Evolutionary conservation across 2,888 invertebrate species (phyloP), one percentile per base, ranked within the genome.

Genomic region (Sympetrum striolatum): DNA sequence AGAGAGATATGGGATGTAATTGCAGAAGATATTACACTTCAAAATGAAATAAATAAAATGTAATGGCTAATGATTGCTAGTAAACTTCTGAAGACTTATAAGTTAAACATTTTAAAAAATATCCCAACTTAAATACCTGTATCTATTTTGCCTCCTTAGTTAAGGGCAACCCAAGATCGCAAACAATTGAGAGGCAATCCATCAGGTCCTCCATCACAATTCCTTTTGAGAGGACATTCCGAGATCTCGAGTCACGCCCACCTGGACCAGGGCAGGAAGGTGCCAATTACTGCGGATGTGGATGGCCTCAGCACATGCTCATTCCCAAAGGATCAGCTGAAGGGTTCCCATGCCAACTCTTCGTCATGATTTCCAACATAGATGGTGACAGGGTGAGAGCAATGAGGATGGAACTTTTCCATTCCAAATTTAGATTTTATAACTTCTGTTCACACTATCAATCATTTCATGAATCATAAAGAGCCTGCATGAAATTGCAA

Each of bases 211-310:
- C 97, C 0, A 96, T 98, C 22, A 98, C 97, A 15, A 97, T 97
- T 93, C 97, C 97, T 0, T 97, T 96, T 93, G 97, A 97, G 93
- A 95, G 96, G 91, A 97, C 97, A 1, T 98, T 97, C 96, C 95
- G 97, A 15, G 95, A 96, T 93, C 93, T 96, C 92, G 96, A 97
- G 92, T 92, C 93, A 0, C 95, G 97, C 0, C 96, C 97, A 0
- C 93, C 94, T n/a, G 95, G 94, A 0, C 95, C 95, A 80, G 94
- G 94, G 0, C 92, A 94, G 91, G 94, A 94, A 14, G 94, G 95
- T 92, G 97, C 97, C 94, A 96, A 97, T 94, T 97, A 97, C 95
- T 98, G 98, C 94, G 98, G 98, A 91, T 98, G 98, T 92, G 95
- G 95, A 53, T 95, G 95, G 95, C 95, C 95, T 0, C 95, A 95